These are phyloP conservation scores for Drosophila mojavensis DNA, from an alignment of 1,140 invertebrate species.

Conservation along the genomic window DNA sequence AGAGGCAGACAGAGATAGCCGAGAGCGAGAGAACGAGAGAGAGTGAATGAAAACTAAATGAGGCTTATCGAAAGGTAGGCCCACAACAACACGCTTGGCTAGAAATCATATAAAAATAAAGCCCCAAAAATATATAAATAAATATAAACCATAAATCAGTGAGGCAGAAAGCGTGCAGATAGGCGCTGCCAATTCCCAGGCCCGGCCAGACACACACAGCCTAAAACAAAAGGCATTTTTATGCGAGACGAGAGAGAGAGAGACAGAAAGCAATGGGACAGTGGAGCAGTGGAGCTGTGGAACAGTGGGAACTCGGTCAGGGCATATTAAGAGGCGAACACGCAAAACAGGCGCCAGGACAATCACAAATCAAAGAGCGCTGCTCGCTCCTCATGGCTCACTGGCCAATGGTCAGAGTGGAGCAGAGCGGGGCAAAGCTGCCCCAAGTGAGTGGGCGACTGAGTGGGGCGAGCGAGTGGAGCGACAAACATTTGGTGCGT, in stretches of 20 bases:
- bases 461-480: constrained; percentile 5
- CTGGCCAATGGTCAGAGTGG: constrained; percentile 53
- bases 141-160: constrained; percentile 77
- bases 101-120: constrained; percentile 57
- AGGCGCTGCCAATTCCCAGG: constrained; percentile 37
- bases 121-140: constrained; percentile 55
- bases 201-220: not conserved
- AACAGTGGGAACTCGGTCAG: too few relatives aligned
- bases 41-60: constrained; percentile 76
- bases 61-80: constrained; percentile 66
- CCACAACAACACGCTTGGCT: constrained; percentile 10
- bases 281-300: too few relatives aligned
- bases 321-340: constrained; percentile 12
- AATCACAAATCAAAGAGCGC: constrained; percentile 73
- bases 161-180: constrained; percentile 70
- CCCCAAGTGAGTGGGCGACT: not conserved
- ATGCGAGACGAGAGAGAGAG: not conserved
- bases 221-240: constrained; percentile 60
- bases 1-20: too few relatives aligned
- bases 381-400: constrained; percentile 56
- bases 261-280: too few relatives aligned
- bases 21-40: constrained; percentile 31
- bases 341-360: constrained; percentile 48
- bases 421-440: not conserved
- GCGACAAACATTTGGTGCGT: constrained; percentile 73